phyloP scores from a whole-genome alignment of 1,140 invertebrate genomes.

The Yoshiicerus persimilis region DNA sequence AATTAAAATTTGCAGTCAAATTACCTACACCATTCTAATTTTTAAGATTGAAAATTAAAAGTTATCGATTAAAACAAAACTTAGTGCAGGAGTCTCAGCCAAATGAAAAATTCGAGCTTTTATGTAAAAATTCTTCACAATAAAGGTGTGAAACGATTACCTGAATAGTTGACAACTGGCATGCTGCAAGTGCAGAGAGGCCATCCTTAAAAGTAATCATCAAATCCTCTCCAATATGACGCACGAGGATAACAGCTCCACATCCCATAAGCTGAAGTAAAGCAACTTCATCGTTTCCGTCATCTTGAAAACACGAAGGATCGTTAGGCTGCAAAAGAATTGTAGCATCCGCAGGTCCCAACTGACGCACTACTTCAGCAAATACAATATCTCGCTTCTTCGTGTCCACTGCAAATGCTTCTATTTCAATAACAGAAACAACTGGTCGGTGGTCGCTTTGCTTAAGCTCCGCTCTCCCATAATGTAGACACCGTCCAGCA shows the following conservation, averaged over 20 bases:
- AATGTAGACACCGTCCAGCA: slow-evolving; percentile 80
- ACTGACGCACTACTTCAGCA: slow-evolving; percentile 76
- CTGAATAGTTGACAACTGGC: slow-evolving; percentile 53
- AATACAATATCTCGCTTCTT: slow-evolving; percentile 74
- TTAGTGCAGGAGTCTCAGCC: no score
- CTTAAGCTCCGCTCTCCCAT: slow-evolving; percentile 90
- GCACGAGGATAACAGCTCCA: slow-evolving; percentile 83
- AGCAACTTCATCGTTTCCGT: slow-evolving; percentile 70
- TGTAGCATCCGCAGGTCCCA: slow-evolving; percentile 94
- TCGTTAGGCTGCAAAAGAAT: slow-evolving; percentile 67
- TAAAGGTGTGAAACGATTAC: slow-evolving; percentile 32
- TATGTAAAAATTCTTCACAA: neutral
- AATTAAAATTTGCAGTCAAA: neutral
- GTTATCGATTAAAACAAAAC: no score
- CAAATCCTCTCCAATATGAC: slow-evolving; percentile 85
- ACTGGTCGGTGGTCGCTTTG: slow-evolving; percentile 98
- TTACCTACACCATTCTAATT: no score
- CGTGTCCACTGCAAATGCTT: slow-evolving; percentile 75
- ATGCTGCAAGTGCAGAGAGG: slow-evolving; percentile 75
- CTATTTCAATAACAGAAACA: slow-evolving; percentile 83
- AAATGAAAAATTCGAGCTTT: no score
- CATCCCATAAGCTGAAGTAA: slow-evolving; percentile 72
- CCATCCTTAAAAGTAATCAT: slow-evolving; percentile 88
- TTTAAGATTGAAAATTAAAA: no score
- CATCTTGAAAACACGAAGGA: slow-evolving; percentile 61